Base-by-base conservation (phyloP, 2,888 invertebrate genomes). In the Leptinotarsa rubiginosa region DNA sequence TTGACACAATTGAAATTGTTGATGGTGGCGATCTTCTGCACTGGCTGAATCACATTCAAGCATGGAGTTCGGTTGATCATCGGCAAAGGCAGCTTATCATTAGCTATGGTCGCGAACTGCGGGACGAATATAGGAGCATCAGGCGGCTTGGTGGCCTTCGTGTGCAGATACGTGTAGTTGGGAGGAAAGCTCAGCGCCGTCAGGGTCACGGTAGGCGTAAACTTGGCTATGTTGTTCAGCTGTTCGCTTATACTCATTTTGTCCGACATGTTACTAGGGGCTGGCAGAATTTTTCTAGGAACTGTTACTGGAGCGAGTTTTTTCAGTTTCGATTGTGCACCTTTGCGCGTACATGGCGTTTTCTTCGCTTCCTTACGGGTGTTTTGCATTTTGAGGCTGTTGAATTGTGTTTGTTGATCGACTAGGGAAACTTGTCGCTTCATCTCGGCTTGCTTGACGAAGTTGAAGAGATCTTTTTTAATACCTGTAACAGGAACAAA, bases 241-340 rank as follows among this genome's bases (percentile, higher is more conserved):
- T 78, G 81, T 67, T 80, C 78, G 72, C 80, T 80, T 56, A 85
- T 84, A 22, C 81, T 78, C 18, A 84, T 78, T 74, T 84, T 84
- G 49, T 87, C 86, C 54, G 84, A 84, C 71, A 84, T 78, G 81
- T 87, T 88, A 74, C 85, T 87, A 15, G 88, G 87, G 20, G 88
- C 87, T 22, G 88, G 88, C 70, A 88, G 83, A 67, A 88, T 88
- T 80, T 87, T 88, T 77, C 88, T 84, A 71, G 87, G 88, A 78
- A 86, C 84, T 49, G 84, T 84, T 49, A 85, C 82, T 47, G 84
- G 79, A 47, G 86, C 81, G 70, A 83, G 79, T 78, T 85, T 87
- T 75, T 85, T 84, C 22, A 79, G 77, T 77, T 85, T 86, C 47
- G 82, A 75, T 41, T 83, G 82, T 56, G 79, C 79, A 20, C 78